A percentile compares a stretch with the other conserved stretches of the same genome.
These are phyloP conservation scores for Enteromius afrohamiltoni DNA, from an alignment of 2,797 vertebrate species.

Conservation along the genomic window DNA sequence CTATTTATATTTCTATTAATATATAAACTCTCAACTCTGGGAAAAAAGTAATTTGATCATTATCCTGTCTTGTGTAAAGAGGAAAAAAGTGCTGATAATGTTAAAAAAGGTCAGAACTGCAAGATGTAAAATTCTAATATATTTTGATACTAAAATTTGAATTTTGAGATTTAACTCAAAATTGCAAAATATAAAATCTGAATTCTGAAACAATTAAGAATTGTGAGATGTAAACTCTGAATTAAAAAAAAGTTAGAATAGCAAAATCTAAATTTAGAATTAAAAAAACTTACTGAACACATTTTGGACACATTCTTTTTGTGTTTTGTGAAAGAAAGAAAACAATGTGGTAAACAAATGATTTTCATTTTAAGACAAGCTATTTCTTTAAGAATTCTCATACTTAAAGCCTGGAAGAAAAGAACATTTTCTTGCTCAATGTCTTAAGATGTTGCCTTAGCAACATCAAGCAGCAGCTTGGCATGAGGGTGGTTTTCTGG, in stretches of 20 bases:
- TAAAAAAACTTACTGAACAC: background rate
- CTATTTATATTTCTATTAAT: background rate
- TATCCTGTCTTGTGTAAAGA: too few species aligned
- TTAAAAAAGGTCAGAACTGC: too few species aligned
- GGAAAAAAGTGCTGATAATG: too few species aligned
- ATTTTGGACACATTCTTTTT: background rate
- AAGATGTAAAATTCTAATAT: too few species aligned
- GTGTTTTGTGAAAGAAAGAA: background rate
- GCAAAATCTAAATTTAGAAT: too few species aligned
- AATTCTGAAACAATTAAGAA: too few species aligned
- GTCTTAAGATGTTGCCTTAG: constrained; percentile 51
- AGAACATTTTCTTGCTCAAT: constrained; percentile 35
- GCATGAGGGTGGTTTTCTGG: constrained; percentile 62
- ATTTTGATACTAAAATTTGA: too few species aligned
- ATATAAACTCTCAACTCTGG: background rate
- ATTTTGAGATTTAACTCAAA: too few species aligned
- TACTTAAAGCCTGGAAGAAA: constrained; percentile 20
- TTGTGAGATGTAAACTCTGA: too few species aligned
- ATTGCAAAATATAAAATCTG: too few species aligned
- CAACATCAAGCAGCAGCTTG: constrained; percentile 51
- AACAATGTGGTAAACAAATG: background rate
- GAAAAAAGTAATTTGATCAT: background rate
- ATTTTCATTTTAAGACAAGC: background rate
- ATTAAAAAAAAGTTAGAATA: too few species aligned
- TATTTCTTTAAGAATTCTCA: background rate